A percentile compares a stretch with the other conserved stretches of the same genome.
Conservation (phyloP, 2,113 vertebrate genomes). For the Oxygymnocypris stewartii region DNA sequence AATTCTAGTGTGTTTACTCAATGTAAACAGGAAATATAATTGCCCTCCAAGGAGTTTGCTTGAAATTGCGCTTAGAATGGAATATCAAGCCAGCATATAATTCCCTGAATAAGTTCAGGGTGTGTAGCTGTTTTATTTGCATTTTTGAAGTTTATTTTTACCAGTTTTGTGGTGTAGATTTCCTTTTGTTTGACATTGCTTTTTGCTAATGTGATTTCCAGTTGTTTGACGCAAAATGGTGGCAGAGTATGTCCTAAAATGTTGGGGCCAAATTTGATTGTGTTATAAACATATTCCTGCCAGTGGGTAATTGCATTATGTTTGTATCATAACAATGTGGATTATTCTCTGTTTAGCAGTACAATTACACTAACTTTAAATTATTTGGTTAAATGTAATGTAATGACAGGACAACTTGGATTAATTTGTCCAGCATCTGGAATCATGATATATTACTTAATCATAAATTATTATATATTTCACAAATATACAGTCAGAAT, state of each 20-base stretch:
- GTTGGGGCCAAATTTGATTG: neutral
- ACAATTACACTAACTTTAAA: neutral
- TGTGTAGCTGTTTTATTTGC: neutral
- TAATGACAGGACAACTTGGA: neutral
- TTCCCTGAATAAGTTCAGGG: slow-evolving; percentile 8
- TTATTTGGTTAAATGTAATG: neutral
- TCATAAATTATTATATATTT: neutral
- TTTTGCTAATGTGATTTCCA: neutral
- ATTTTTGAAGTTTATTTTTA: neutral
- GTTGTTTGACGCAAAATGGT: neutral
- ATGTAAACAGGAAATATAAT: slow-evolving; percentile 47
- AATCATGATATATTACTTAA: neutral
- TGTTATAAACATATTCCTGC: neutral
- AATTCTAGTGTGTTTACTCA: slow-evolving; percentile 45
- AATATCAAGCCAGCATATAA: neutral
- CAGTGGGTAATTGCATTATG: neutral
- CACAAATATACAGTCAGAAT: neutral
- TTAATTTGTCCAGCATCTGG: neutral
- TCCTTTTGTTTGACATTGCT: neutral
- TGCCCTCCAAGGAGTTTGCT: slow-evolving; percentile 36
- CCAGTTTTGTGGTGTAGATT: neutral
- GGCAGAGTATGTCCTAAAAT: neutral
- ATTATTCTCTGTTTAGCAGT: neutral
- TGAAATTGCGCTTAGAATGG: slow-evolving; percentile 19
- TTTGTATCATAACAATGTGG: neutral